Percentiles rank a stretch among this genome's conserved stretches.
Evolutionary conservation across 2,113 vertebrate genomes (phyloP).

Genomic region (Acanthochromis polyacanthus): DNA sequence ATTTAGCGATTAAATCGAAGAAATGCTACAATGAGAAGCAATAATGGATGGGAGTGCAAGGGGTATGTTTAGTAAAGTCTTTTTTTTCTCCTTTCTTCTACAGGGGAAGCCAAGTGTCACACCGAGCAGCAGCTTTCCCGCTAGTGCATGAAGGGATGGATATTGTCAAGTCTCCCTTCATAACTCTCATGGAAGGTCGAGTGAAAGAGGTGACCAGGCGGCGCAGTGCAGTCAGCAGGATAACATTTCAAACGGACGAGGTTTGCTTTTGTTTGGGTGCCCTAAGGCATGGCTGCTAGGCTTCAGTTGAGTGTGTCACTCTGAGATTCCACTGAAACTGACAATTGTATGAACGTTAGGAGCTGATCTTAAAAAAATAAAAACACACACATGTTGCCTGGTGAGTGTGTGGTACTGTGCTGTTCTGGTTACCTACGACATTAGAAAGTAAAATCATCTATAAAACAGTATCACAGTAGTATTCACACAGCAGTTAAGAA

Average conservation of each 20-base stretch:
- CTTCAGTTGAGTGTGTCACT: constrained; percentile 24
- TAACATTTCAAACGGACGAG: constrained; percentile 41
- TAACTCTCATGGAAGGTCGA: constrained; percentile 21
- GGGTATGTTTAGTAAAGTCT: neutral
- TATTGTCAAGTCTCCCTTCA: constrained; percentile 42
- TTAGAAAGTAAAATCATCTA: neutral
- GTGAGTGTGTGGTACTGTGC: neutral
- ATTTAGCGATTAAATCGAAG: no score
- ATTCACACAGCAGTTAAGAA: no score
- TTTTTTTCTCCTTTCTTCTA: constrained; percentile 2
- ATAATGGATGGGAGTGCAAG: no score
- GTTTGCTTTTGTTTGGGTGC: constrained; percentile 33
- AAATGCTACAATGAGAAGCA: no score
- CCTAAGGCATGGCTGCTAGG: constrained; percentile 39
- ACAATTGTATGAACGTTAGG: constrained; percentile 1
- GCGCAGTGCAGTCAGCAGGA: constrained; percentile 26
- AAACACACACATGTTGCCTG: neutral
- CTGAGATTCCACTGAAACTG: constrained; percentile 14
- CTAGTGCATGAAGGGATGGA: constrained; percentile 10
- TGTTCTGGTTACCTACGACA: neutral
- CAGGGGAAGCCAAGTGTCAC: neutral
- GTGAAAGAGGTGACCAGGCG: constrained; percentile 32
- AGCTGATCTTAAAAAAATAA: neutral
- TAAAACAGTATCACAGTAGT: neutral
- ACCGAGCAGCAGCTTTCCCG: constrained; percentile 6